These are phyloP conservation scores for Anguilla obscura DNA, from an alignment of 2,797 vertebrate genomes.

Conservation along the genomic window DNA sequence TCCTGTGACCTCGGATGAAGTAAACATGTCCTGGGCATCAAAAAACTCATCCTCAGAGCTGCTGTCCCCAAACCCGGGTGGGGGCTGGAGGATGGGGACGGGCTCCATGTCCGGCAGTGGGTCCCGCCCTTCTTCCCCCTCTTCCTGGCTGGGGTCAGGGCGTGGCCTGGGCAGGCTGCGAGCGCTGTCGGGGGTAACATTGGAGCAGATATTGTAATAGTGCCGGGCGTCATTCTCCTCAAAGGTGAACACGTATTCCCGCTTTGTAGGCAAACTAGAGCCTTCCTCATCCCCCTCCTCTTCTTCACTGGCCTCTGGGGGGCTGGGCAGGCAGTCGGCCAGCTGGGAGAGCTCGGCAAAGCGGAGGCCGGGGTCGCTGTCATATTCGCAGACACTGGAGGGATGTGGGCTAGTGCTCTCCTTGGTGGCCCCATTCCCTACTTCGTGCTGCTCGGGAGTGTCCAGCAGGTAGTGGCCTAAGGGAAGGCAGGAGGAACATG, in stretches of 20 bases:
- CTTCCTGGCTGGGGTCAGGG: slow-evolving; percentile 18
- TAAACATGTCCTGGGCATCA: slow-evolving; percentile 87
- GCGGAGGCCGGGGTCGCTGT: slow-evolving; percentile 64
- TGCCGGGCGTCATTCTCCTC: slow-evolving; percentile 68
- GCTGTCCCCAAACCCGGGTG: slow-evolving; percentile 85
- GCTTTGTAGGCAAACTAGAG: slow-evolving; percentile 45
- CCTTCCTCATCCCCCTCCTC: slow-evolving; percentile 65
- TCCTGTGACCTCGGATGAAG: slow-evolving; percentile 70
- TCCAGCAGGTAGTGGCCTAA: slow-evolving; percentile 47
- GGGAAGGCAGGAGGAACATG: slow-evolving; percentile 73
- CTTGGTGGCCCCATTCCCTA: slow-evolving; percentile 4
- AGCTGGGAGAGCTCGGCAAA: slow-evolving; percentile 74
- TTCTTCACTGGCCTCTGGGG: slow-evolving; percentile 66
- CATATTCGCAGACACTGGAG: slow-evolving; percentile 32
- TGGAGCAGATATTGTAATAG: slow-evolving; percentile 84
- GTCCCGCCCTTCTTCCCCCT: slow-evolving; percentile 31
- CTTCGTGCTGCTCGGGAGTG: slow-evolving; percentile 42
- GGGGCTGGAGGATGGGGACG: slow-evolving; percentile 73
- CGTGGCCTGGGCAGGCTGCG: slow-evolving; percentile 52
- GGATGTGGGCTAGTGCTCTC: background rate
- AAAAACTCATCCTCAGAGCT: slow-evolving; percentile 97
- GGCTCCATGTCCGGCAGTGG: slow-evolving; percentile 34
- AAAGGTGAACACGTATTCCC: slow-evolving; percentile 72
- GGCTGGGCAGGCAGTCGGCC: slow-evolving; percentile 67
- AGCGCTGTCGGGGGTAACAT: slow-evolving; percentile 78